Conservation (phyloP, 2,888 invertebrate genomes). For the Stenchaetothrips biformis region DNA sequence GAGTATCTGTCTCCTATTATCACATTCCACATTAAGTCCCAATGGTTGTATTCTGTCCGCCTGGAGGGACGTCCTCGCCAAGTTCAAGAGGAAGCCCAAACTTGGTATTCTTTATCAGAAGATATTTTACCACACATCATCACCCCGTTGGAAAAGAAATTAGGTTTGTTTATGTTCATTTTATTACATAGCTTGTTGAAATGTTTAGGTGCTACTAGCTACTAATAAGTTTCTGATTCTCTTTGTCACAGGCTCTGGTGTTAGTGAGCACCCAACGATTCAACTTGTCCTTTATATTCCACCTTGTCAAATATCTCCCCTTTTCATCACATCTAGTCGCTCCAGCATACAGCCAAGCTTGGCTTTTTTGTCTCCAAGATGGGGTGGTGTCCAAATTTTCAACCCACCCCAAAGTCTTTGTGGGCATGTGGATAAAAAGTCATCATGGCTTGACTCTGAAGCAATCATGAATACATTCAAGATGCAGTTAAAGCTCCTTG, state of each 20-base stretch:
- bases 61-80: constrained; percentile 68
- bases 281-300: constrained; percentile 82
- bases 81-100: constrained; percentile 46
- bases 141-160: constrained; percentile 79
- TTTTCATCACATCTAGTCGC: constrained; percentile 59
- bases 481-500: constrained; percentile 65
- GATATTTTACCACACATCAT: constrained; percentile 74
- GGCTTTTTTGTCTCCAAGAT: constrained; percentile 76
- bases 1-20: constrained; percentile 64
- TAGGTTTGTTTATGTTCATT: constrained; percentile 46
- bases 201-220: not conserved
- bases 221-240: not conserved
- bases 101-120: constrained; percentile 61
- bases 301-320: constrained; percentile 65
- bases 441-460: constrained; percentile 52
- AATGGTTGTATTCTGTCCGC: constrained; percentile 78
- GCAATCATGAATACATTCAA: constrained; percentile 71
- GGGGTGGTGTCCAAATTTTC: constrained; percentile 83
- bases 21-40: constrained; percentile 78
- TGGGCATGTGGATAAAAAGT: constrained; percentile 43
- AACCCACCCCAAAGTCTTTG: constrained; percentile 56
- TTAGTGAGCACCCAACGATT: constrained; percentile 72
- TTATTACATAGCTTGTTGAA: not conserved
- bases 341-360: constrained; percentile 44
- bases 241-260: constrained; percentile 60